Evolutionary conservation across 2,888 invertebrate species (phyloP).

Genomic region (Stramonita haemastoma): DNA sequence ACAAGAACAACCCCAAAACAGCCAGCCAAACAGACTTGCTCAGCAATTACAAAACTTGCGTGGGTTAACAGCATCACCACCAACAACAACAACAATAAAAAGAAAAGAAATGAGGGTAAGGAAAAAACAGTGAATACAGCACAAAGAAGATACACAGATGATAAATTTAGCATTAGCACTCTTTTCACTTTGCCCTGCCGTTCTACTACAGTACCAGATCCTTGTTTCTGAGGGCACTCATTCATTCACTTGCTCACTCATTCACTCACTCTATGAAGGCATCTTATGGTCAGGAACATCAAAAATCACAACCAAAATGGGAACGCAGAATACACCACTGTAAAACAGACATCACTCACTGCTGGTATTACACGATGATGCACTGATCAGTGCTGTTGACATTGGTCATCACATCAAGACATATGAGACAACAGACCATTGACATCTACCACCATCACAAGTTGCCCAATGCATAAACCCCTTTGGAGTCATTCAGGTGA

Average conservation of each 20-base stretch:
- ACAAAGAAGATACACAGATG: not conserved
- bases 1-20: no score
- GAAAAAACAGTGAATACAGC: not conserved
- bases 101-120: not conserved
- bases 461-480: no score
- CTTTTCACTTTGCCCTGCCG: no score
- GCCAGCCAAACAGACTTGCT: no score
- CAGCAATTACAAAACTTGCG: no score
- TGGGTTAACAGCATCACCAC: no score
- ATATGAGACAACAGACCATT: not conserved
- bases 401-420: not conserved
- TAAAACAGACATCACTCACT: not conserved
- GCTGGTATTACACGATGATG: not conserved
- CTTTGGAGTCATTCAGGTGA: no score
- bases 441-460: no score
- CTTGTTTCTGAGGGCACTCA: no score
- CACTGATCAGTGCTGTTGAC: not conserved
- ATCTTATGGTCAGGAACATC: not conserved
- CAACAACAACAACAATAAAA: no score
- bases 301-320: slow-evolving; percentile 1
- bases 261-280: not conserved
- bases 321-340: not conserved
- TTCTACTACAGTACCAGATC: no score
- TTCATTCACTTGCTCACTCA: not conserved
- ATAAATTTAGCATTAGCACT: not conserved